Evolutionary conservation across 2,113 vertebrate genomes (phyloP), one percentile per base, ranked within the genome.

Genomic region (Aplodontia rufa): DNA sequence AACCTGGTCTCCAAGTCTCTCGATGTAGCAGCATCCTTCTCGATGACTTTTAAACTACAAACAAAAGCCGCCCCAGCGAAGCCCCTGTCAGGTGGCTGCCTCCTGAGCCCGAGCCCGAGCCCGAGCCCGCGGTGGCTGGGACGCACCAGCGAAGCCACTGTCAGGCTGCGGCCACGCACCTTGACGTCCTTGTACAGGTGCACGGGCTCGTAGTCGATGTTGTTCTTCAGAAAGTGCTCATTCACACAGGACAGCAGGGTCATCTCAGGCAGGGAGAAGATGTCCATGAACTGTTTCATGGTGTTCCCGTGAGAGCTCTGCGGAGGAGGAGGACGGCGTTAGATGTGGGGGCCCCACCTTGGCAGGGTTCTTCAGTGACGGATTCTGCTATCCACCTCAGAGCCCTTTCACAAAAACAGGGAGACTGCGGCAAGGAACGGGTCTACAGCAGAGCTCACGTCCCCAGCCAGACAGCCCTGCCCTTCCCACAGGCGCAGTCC

Each of bases 221-320:
- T 99, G 98, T 99, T 99, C 97, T 98, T 99, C 98, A 99, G 99
- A 97, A 99, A 99, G 98, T 99, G 99, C 45, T 99, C 99, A 6
- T 99, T 99, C 97, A 99, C 99, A 20, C 99, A 99, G 12, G 98
- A 99, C 68, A 99, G 98, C 42, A 99, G 99, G 2, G 98, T 99
- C 99, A 99, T 99, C 98, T 99, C 99, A 0, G 99, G 99, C 96
- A 99, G 98, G 22, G 99, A 99, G 98, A 99, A 99, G 89, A 99
- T 99, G 97, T 99, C 99, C 99, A 99, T 99, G 98, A 99, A 99
- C 98, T 99, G 99, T 85, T 99, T 99, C 99, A 99, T 99, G 71
- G 99, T 99, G 96, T 99, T 99, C 68, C 99, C 99, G 1, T 99
- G 99, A 55, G 99, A 99, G 95, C 99, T 99, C 99, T 99, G 98